Evolutionary conservation across 2,888 invertebrate genomes (phyloP).

Genomic region (Scrobipalpa costella): DNA sequence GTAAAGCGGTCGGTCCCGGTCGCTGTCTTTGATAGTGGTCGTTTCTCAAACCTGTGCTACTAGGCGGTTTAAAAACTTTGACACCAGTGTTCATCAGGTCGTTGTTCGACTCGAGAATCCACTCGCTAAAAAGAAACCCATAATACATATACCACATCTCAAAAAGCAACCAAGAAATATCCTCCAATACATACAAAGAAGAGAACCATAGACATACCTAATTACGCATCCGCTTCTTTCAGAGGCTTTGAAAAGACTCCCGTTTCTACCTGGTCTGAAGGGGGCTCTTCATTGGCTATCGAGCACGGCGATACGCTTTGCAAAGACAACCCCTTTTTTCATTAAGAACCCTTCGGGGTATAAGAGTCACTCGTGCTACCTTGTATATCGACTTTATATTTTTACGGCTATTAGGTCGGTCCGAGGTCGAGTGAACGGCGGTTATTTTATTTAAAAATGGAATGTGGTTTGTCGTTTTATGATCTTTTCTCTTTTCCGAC

Average conservation of each 20-base stretch:
- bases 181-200: not conserved
- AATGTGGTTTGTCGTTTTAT: too few relatives aligned
- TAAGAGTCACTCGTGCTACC: conserved; percentile 38
- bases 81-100: too few relatives aligned
- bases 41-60: too few relatives aligned
- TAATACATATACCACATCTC: not conserved
- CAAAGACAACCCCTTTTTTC: conserved; percentile 57
- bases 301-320: conserved; percentile 22
- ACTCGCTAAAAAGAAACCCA: too few relatives aligned
- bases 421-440: not conserved
- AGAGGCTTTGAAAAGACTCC: conserved; percentile 9
- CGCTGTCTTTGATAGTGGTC: too few relatives aligned
- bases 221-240: conserved; percentile 11
- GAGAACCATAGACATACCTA: not conserved
- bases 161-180: not conserved
- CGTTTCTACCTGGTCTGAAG: conserved; percentile 12
- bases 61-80: too few relatives aligned
- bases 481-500: too few relatives aligned
- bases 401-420: not conserved
- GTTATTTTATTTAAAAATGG: too few relatives aligned
- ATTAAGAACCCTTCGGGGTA: conserved; percentile 45
- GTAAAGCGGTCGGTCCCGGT: too few relatives aligned
- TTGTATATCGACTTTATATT: conserved; percentile 12
- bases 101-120: too few relatives aligned
- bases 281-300: conserved; percentile 12